Conservation (phyloP, 2,888 invertebrate species). For the Dioctria linearis region DNA sequence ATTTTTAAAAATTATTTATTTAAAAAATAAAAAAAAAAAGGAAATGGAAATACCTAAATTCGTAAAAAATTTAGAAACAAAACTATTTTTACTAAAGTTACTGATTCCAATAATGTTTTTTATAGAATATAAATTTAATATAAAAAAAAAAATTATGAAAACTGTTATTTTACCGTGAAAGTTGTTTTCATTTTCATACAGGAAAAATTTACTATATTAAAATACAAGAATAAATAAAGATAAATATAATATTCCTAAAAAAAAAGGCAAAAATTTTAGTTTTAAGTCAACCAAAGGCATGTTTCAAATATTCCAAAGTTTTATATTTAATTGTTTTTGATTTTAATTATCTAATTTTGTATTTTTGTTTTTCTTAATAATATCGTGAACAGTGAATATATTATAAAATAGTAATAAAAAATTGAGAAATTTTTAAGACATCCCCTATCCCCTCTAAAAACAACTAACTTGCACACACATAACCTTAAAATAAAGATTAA, state of each 20-base stretch:
- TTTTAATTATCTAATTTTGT: conserved; percentile 17
- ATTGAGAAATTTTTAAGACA: no score
- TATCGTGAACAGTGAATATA: conserved; percentile 12
- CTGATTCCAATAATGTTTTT: conserved; percentile 2
- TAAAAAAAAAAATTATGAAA: neutral
- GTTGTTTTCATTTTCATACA: neutral
- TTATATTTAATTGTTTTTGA: conserved; percentile 17
- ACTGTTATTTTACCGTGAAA: neutral
- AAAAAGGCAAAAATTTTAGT: conserved; percentile 11
- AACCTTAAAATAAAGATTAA: no score
- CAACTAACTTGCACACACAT: no score
- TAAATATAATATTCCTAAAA: conserved; percentile 8
- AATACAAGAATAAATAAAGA: neutral
- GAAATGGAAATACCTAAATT: neutral
- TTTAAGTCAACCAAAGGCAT: conserved; percentile 53
- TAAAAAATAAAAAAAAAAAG: neutral
- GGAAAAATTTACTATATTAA: conserved; percentile 6
- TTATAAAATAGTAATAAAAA: no score
- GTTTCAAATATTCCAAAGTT: conserved; percentile 56
- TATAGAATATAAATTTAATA: neutral
- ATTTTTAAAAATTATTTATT: neutral
- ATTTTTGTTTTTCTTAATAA: neutral
- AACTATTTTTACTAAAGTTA: conserved; percentile 27
- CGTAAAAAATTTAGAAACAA: conserved; percentile 16
- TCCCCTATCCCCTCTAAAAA: no score